Percentiles rank a stretch among this genome's conserved stretches.
phyloP scores from a whole-genome alignment of 2,113 vertebrate genomes.

The Otolemur garnettii region DNA sequence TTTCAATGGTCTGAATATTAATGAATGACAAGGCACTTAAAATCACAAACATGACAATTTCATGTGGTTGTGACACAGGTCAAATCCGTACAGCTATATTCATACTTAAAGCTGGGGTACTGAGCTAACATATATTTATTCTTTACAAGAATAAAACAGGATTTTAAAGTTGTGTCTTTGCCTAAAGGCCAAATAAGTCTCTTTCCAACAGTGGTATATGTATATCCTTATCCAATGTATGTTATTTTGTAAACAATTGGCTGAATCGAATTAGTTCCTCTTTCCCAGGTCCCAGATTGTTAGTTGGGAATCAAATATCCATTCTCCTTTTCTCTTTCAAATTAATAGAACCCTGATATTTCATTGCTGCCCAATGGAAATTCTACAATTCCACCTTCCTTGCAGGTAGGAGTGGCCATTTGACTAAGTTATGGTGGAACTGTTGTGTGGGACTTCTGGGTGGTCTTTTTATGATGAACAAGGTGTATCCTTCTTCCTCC shows the following conservation, averaged over 20 bases:
- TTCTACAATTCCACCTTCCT: neutral
- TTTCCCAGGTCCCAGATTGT: neutral
- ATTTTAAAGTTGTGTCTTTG: conserved; percentile 28
- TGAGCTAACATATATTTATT: conserved; percentile 33
- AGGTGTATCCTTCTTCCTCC: neutral
- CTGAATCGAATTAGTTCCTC: neutral
- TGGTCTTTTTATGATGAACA: neutral
- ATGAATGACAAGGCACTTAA: conserved; percentile 37
- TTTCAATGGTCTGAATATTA: conserved; percentile 22
- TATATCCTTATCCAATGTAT: neutral
- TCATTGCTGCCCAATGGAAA: neutral
- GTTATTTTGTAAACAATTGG: conserved; percentile 5
- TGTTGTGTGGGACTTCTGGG: neutral
- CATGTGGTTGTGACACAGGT: neutral
- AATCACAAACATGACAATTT: conserved; percentile 20
- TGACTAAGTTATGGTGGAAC: neutral
- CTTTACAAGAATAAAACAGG: conserved; percentile 34
- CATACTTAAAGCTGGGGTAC: neutral
- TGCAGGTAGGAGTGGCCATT: neutral
- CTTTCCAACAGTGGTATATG: conserved; percentile 17
- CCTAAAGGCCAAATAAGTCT: neutral
- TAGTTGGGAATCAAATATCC: conserved; percentile 42
- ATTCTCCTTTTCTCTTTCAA: neutral
- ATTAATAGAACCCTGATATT: conserved; percentile 6
- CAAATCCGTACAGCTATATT: conserved; percentile 22